These are phyloP conservation scores for Takifugu flavidus DNA, from an alignment of 2,113 vertebrate genomes.

Conservation along the genomic window DNA sequence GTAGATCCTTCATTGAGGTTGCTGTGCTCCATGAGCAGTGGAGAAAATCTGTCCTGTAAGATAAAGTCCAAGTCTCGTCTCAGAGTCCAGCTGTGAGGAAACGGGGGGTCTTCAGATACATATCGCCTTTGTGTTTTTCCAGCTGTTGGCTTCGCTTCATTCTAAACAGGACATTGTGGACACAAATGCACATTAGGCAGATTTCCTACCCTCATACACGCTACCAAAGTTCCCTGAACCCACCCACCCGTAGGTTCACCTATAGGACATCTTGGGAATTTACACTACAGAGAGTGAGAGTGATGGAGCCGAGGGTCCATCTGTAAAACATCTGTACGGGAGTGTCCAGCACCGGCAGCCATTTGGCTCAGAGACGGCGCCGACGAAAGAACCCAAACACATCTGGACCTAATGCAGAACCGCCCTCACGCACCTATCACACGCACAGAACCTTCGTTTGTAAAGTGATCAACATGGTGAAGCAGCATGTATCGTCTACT, in stretches of 20 bases:
- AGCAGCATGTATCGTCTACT: neutral
- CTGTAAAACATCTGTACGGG: conserved; percentile 1
- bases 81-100: conserved; percentile 38
- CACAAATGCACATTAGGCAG: conserved; percentile 33
- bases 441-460: conserved; percentile 7
- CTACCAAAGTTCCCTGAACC: conserved; percentile 38
- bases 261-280: conserved; percentile 8
- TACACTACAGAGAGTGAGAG: conserved; percentile 13
- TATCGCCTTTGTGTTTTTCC: conserved; percentile 62
- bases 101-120: conserved; percentile 23
- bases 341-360: conserved; percentile 13
- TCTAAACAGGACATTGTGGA: conserved; percentile 31
- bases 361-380: conserved; percentile 18
- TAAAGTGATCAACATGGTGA: too few relatives aligned
- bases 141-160: conserved; percentile 48
- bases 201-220: conserved; percentile 21
- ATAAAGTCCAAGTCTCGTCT: conserved; percentile 30
- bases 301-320: neutral
- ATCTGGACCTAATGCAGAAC: conserved; percentile 49
- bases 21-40: conserved; percentile 17
- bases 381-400: conserved; percentile 16
- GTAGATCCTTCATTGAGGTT: neutral
- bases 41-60: conserved; percentile 27
- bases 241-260: conserved; percentile 9
- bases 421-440: conserved; percentile 1